phyloP scores from a whole-genome alignment of 2,888 invertebrate species.

The Mystacides longicornis region DNA sequence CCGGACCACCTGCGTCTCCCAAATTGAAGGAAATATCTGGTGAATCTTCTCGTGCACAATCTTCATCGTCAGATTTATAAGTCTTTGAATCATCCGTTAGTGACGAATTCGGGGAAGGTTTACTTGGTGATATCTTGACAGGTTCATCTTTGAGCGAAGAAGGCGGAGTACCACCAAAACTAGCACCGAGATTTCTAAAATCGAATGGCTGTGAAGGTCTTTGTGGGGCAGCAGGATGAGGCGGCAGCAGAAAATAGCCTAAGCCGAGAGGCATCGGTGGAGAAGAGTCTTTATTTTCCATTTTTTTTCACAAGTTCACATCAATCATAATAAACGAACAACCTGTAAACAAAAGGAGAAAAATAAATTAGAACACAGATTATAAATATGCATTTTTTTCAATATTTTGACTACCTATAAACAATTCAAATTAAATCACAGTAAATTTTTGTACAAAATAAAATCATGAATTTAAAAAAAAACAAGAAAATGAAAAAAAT shows the following conservation, averaged over 20 bases:
- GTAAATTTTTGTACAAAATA: no score
- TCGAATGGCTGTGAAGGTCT: constrained; percentile 86
- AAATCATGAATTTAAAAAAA: background rate
- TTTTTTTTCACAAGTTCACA: constrained; percentile 28
- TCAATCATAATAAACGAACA: background rate
- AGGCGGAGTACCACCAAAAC: constrained; percentile 49
- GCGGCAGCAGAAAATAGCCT: constrained; percentile 50
- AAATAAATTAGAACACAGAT: background rate
- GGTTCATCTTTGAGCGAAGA: constrained; percentile 15
- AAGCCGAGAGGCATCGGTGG: constrained; percentile 42
- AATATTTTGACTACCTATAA: no score
- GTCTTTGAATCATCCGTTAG: constrained; percentile 23
- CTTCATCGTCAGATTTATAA: constrained; percentile 32
- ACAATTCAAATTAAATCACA: no score
- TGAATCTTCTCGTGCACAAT: constrained; percentile 32
- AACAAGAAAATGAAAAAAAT: background rate
- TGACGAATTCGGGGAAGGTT: constrained; percentile 24
- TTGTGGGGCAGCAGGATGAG: constrained; percentile 50
- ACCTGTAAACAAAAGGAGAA: background rate
- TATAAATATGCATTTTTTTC: no score
- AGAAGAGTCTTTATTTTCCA: constrained; percentile 45
- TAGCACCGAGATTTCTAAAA: constrained; percentile 67
- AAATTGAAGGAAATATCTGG: constrained; percentile 28
- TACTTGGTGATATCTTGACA: constrained; percentile 15
- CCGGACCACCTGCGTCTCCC: constrained; percentile 30